These are phyloP conservation scores for Dryas iulia DNA, from an alignment of 1,140 invertebrate species.

Conservation along the genomic window DNA sequence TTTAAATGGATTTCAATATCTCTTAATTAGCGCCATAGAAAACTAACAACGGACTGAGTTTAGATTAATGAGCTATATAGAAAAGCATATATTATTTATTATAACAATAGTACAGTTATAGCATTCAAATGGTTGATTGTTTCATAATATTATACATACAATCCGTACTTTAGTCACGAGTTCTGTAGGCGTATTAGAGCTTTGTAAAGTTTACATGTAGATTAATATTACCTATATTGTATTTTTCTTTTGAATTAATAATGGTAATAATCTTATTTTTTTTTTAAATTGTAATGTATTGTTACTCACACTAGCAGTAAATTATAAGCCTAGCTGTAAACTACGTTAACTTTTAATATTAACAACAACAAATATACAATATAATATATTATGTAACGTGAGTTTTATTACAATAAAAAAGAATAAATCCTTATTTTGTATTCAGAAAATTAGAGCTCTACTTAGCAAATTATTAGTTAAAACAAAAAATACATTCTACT, in stretches of 20 bases:
- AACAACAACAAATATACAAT: constrained; percentile 40
- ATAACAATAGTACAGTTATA: background rate
- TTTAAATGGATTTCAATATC: background rate
- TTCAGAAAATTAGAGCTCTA: background rate
- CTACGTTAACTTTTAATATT: constrained; percentile 27
- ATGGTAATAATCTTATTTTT: too few relatives aligned
- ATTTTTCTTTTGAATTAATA: too few relatives aligned
- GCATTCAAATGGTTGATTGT: background rate
- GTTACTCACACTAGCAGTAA: too few relatives aligned
- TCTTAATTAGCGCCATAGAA: background rate
- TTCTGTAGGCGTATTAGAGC: background rate
- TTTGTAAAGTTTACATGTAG: too few relatives aligned
- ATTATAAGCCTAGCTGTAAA: background rate
- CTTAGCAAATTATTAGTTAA: background rate
- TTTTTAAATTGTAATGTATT: too few relatives aligned
- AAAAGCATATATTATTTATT: background rate
- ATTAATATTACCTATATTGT: background rate
- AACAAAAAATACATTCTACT: background rate
- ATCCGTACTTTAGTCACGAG: background rate
- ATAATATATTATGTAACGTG: background rate
- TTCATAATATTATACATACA: background rate
- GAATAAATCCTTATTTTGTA: background rate
- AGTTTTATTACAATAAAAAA: background rate
- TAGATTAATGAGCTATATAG: background rate
- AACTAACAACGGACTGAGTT: background rate